Evolutionary conservation across 2,888 invertebrate genomes (phyloP).

Genomic region (Drymonia ruficornis): DNA sequence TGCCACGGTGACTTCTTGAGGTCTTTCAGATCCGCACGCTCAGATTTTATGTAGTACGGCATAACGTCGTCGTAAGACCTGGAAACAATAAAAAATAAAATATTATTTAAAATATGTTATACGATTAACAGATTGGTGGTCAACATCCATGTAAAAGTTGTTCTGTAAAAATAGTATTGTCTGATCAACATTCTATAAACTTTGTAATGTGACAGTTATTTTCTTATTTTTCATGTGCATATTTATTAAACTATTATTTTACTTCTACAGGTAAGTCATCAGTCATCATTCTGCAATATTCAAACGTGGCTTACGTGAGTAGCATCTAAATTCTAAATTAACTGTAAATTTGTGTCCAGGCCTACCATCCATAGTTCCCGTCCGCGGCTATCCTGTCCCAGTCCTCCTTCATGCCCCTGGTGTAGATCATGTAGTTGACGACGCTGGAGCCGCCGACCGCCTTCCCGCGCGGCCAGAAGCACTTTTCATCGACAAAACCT

Average conservation of each 20-base stretch:
- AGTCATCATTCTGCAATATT: neutral
- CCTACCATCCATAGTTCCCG: constrained; percentile 88
- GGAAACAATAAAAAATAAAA: constrained; percentile 20
- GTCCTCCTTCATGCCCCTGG: constrained; percentile 87
- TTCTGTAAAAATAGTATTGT: neutral
- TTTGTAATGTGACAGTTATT: neutral
- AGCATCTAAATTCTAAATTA: neutral
- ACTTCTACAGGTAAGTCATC: constrained; percentile 25
- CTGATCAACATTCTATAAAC: neutral
- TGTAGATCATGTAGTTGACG: constrained; percentile 86
- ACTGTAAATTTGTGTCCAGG: neutral
- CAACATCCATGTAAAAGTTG: neutral
- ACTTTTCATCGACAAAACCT: constrained; percentile 69
- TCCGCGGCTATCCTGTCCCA: constrained; percentile 87
- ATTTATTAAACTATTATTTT: neutral
- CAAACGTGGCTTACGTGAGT: neutral
- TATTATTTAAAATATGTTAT: neutral
- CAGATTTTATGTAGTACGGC: constrained; percentile 86
- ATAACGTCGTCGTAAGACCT: constrained; percentile 86
- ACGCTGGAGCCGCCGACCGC: constrained; percentile 81
- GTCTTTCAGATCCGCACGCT: constrained; percentile 77
- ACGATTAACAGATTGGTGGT: neutral
- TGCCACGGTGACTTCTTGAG: constrained; percentile 83
- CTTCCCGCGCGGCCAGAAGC: constrained; percentile 79
- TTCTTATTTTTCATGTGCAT: neutral